Conservation (phyloP, 1,140 invertebrate species). For the Campodea augens region DNA sequence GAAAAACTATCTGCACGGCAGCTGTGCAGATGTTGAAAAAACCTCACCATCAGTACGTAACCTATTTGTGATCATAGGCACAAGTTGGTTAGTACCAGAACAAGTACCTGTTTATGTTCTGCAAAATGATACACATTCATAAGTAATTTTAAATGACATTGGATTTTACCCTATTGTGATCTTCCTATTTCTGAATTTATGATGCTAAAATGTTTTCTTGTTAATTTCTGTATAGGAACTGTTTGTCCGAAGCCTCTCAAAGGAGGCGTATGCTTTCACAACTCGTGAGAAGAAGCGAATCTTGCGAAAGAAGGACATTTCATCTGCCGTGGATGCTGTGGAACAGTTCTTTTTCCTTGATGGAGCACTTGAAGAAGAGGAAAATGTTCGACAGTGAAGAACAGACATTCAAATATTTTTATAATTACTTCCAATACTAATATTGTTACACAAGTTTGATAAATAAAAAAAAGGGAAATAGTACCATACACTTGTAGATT, state of each 20-base stretch:
- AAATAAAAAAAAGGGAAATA: not conserved
- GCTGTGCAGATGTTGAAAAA: too few relatives aligned
- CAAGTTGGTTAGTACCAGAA: too few relatives aligned
- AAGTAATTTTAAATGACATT: too few relatives aligned
- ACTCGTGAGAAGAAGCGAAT: slow-evolving; percentile 56
- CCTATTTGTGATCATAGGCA: too few relatives aligned
- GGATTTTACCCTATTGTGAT: too few relatives aligned
- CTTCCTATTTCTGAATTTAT: too few relatives aligned
- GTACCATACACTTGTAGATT: not conserved
- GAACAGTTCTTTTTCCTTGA: slow-evolving; percentile 58
- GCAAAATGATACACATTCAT: too few relatives aligned
- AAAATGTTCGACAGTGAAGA: not conserved
- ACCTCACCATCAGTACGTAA: too few relatives aligned
- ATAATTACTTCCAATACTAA: not conserved
- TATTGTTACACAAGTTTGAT: not conserved
- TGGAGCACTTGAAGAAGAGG: slow-evolving; percentile 40
- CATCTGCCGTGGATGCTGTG: slow-evolving; percentile 44
- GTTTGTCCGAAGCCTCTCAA: slow-evolving; percentile 58
- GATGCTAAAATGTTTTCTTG: too few relatives aligned
- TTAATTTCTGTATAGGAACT: slow-evolving; percentile 49
- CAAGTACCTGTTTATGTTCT: too few relatives aligned
- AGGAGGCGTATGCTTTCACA: slow-evolving; percentile 54
- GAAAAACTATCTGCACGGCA: too few relatives aligned
- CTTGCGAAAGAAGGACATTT: slow-evolving; percentile 58
- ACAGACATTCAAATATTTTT: not conserved